Evolutionary conservation across 2,797 vertebrate species (phyloP), one percentile per base, ranked within the genome.

Genomic region (Fringilla coelebs): DNA sequence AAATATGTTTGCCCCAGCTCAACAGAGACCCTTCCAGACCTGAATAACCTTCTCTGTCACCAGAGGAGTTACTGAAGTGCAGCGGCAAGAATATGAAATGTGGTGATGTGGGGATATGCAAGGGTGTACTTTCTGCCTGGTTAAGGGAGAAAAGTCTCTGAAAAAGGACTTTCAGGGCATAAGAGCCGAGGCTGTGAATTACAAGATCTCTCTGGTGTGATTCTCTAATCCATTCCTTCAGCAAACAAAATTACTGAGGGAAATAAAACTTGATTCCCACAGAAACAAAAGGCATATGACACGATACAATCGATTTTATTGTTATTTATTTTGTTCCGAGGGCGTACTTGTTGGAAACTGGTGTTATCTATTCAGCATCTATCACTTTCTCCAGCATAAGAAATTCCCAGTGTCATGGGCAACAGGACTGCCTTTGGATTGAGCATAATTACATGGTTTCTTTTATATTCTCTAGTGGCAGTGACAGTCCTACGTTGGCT

Each of bases 21-120:
- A 60, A 46, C 34, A 79, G 71, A 68, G 57, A 49, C 40, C 45
- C 34, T 88, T 73, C 14, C 77, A 90, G 83, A 91, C 71, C 76
- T n/a, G n/a, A 90, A 32, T 84, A 85, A 96, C 80, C 85, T 91
- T 61, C 61, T 38, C 31, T 93, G 67, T 49, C 88, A 71, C 51
- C 74, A 58, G 63, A 88, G 77, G 26, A 67, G 51, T 71, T 63
- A 3, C 4, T 73, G 63, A 61, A 62, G 34, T 62, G 28, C 11
- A 67, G 62, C 73, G 84, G 71, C 43, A 70, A 46, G 83, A 66
- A 91, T 84, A 38, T 46, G 84, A 88, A 82, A 65, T 76, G 9
- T 26, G 67, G 29, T 51, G 67, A 70, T 85, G 36, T 61, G 60
- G 60, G 58, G 72, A 49, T 31, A 32, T 20, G 48, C 54, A 92